Conservation (phyloP, 2,113 vertebrate genomes). For the Percopsis transmontana region DNA sequence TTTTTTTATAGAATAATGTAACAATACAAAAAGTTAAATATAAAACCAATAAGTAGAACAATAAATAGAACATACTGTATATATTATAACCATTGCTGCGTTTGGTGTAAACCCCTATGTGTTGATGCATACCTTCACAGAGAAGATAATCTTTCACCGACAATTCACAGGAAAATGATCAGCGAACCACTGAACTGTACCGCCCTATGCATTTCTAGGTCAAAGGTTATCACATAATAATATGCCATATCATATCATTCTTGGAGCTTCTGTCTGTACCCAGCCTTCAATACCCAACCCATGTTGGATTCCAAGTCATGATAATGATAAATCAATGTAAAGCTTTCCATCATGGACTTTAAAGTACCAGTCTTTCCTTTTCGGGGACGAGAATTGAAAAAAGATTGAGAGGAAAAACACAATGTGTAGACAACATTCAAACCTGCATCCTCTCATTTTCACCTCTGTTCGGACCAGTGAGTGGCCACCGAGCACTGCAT, state of each 20-base stretch:
- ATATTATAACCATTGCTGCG: constrained; percentile 60
- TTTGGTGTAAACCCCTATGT: constrained; percentile 61
- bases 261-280: constrained; percentile 30
- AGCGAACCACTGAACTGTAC: constrained; percentile 19
- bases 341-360: constrained; percentile 72
- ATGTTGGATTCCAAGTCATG: constrained; percentile 55
- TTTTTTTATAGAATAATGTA: constrained; percentile 65
- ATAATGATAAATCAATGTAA: constrained; percentile 75
- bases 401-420: constrained; percentile 23
- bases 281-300: constrained; percentile 54
- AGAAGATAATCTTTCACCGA: constrained; percentile 29
- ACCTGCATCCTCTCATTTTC: constrained; percentile 41
- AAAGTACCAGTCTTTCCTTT: constrained; percentile 63
- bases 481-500: constrained; percentile 49
- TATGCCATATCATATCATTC: constrained; percentile 41
- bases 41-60: constrained; percentile 69
- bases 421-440: constrained; percentile 28
- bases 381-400: too few relatives aligned
- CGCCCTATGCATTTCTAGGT: constrained; percentile 22
- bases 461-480: constrained; percentile 24
- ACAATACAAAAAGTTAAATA: constrained; percentile 78
- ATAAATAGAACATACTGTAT: constrained; percentile 72
- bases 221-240: constrained; percentile 51
- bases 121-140: constrained; percentile 49
- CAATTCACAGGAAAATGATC: constrained; percentile 36